A percentile compares a stretch with the other conserved stretches of the same genome.
These are phyloP conservation scores for Misgurnus anguillicaudatus DNA, from an alignment of 2,113 vertebrate species.

Conservation along the genomic window DNA sequence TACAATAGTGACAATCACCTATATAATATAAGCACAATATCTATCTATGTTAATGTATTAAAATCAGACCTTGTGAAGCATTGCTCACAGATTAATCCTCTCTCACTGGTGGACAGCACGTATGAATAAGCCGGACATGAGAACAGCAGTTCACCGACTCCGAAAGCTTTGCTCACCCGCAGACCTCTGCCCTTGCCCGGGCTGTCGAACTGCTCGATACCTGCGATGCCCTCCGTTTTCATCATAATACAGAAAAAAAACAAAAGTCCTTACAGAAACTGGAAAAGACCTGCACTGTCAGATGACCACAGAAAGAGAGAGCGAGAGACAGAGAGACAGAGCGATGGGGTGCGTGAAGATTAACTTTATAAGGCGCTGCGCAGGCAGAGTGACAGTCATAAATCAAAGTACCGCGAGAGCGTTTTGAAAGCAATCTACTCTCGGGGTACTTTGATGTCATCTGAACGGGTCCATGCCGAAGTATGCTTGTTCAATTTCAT, in stretches of 20 bases:
- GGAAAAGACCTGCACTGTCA: background rate
- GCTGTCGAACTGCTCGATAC: constrained; percentile 85
- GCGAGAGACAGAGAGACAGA: no score
- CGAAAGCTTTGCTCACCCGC: constrained; percentile 76
- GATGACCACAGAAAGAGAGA: background rate
- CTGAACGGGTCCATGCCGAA: no score
- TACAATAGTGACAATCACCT: no score
- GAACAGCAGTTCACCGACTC: constrained; percentile 84
- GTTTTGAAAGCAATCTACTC: no score
- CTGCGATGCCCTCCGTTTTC: constrained; percentile 66
- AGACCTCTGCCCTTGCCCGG: constrained; percentile 87
- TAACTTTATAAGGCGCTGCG: no score
- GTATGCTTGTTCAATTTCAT: no score
- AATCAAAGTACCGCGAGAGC: no score
- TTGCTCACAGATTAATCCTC: constrained; percentile 85
- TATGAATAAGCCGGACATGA: constrained; percentile 81
- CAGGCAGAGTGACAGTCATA: no score
- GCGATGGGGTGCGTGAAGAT: no score
- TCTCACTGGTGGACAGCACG: constrained; percentile 83
- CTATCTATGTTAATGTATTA: background rate
- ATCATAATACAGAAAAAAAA: constrained; percentile 40
- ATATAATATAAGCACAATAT: no score
- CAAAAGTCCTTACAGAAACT: no score
- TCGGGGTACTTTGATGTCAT: no score
- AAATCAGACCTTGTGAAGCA: constrained; percentile 88